Percentiles rank a stretch among this genome's conserved stretches.
These are phyloP conservation scores for Eulemur mongoz DNA, from an alignment of 2,797 vertebrate genomes.

Conservation along the genomic window DNA sequence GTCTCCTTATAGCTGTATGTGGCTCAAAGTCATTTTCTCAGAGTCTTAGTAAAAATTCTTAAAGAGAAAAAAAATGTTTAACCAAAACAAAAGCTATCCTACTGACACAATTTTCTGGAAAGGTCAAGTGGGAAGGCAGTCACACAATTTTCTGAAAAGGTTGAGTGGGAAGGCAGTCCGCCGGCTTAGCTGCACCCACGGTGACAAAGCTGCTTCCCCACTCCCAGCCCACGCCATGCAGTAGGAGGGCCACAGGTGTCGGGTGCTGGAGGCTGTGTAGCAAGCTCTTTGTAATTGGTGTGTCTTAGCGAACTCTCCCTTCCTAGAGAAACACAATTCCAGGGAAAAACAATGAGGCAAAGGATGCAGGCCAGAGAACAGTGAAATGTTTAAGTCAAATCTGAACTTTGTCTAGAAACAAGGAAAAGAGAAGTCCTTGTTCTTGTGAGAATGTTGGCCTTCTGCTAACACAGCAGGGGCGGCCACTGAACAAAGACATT, in stretches of 20 bases:
- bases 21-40: not conserved
- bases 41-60: not conserved
- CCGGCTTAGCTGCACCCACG: not conserved
- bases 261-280: fast-evolving
- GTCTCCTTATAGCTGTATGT: not conserved
- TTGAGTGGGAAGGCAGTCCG: not conserved
- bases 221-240: fast-evolving
- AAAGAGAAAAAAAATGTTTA: not conserved
- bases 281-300: not conserved
- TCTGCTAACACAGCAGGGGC: not conserved
- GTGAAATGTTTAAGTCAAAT: not conserved
- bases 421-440: not conserved
- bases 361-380: not conserved
- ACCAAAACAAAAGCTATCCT: slow-evolving; percentile 30
- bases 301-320: not conserved
- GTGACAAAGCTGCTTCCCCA: not conserved
- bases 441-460: not conserved
- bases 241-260: not conserved
- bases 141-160: not conserved
- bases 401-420: not conserved
- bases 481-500: not conserved
- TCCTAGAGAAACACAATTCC: not conserved
- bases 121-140: not conserved
- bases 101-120: slow-evolving; percentile 5
- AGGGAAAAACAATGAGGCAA: not conserved